Percentiles rank a stretch among this genome's conserved stretches.
These are phyloP conservation scores for Clarias pachynema DNA, from an alignment of 2,797 vertebrate species.

Conservation along the genomic window DNA sequence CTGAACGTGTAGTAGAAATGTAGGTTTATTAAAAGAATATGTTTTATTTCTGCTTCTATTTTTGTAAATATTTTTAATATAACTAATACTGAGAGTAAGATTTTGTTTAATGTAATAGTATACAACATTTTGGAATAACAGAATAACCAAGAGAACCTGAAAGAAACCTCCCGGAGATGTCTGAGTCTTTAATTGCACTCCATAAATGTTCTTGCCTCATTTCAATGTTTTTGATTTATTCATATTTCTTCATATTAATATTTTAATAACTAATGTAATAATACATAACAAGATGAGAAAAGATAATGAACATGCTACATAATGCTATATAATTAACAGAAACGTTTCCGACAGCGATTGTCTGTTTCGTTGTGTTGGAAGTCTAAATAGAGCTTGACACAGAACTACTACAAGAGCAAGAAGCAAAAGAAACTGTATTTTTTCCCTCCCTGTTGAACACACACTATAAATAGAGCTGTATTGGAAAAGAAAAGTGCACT, in stretches of 20 bases:
- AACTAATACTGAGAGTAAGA: not conserved
- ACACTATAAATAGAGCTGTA: slow-evolving; percentile 70
- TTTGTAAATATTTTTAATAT: not conserved
- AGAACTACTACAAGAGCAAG: not conserved
- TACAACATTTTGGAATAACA: not conserved
- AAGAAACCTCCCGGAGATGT: not conserved
- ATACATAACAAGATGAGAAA: not conserved
- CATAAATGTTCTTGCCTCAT: not conserved
- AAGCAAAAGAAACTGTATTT: not conserved
- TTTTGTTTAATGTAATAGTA: not conserved
- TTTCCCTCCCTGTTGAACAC: slow-evolving; percentile 3
- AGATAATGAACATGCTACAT: not conserved
- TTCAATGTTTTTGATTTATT: not conserved
- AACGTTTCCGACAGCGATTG: not conserved
- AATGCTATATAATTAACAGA: not conserved
- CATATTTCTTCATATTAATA: not conserved
- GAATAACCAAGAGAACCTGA: not conserved
- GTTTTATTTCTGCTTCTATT: no score
- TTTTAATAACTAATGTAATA: not conserved
- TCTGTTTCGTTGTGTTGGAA: not conserved
- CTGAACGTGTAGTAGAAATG: not conserved
- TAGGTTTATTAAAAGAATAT: not conserved
- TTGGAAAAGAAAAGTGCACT: slow-evolving; percentile 63
- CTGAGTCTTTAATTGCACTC: not conserved
- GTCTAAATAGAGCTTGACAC: not conserved